phyloP scores from a whole-genome alignment of 2,888 invertebrate genomes.

The Stratiomys singularior region DNA sequence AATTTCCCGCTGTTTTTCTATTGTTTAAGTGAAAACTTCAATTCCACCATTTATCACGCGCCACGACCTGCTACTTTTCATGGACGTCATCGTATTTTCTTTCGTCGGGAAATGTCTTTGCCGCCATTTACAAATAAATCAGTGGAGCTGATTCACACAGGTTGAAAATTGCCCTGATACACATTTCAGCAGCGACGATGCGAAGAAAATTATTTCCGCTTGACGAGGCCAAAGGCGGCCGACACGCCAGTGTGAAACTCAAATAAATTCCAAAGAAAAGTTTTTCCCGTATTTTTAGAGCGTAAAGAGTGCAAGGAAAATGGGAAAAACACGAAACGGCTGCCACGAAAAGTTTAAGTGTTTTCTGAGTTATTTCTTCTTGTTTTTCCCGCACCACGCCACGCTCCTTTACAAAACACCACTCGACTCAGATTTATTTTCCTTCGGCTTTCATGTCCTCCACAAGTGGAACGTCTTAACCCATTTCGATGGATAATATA shows the following conservation, averaged over 20 bases:
- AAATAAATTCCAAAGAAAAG: conserved; percentile 11
- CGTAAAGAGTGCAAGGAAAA: too few relatives aligned
- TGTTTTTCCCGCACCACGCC: too few relatives aligned
- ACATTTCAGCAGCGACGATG: neutral
- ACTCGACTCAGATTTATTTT: neutral
- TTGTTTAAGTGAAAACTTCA: too few relatives aligned
- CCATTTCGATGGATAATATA: neutral
- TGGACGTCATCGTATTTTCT: too few relatives aligned
- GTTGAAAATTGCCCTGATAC: neutral
- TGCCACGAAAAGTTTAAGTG: too few relatives aligned
- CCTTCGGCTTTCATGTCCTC: neutral
- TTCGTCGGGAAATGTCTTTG: too few relatives aligned
- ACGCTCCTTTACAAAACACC: neutral
- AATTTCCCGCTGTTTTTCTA: too few relatives aligned
- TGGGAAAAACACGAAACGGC: too few relatives aligned
- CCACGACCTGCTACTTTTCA: too few relatives aligned
- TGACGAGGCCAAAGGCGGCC: neutral
- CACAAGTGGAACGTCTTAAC: conserved; percentile 5
- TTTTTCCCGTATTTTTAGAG: neutral
- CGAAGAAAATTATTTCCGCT: conserved; percentile 1
- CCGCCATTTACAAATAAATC: neutral
- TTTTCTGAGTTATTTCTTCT: too few relatives aligned
- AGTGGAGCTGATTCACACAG: neutral
- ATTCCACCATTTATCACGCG: too few relatives aligned
- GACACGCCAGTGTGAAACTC: neutral